phyloP scores from a whole-genome alignment of 2,797 vertebrate species.

The Microctenopoma steveboyesi region DNA sequence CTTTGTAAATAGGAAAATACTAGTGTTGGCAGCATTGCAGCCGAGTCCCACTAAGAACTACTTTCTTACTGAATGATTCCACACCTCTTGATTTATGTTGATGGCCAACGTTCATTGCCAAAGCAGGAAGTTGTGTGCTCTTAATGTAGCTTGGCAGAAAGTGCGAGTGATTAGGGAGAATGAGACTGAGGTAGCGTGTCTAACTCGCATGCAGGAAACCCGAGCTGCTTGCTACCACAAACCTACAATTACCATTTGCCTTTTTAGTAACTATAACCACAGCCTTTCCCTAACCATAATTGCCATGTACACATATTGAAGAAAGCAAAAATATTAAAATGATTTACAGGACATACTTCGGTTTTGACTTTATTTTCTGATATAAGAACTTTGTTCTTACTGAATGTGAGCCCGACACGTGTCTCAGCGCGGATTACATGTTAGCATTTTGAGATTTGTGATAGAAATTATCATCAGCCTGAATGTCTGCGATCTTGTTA shows the following conservation, averaged over 20 bases:
- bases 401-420: too few species aligned
- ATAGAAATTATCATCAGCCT: too few species aligned
- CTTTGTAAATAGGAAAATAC: not conserved
- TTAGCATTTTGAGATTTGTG: too few species aligned
- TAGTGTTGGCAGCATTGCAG: not conserved
- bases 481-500: too few species aligned
- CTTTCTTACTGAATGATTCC: not conserved
- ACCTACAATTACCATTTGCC: not conserved
- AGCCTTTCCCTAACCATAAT: not conserved
- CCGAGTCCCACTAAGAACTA: not conserved
- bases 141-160: not conserved
- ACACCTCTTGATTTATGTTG: not conserved
- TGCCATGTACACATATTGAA: not conserved
- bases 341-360: too few species aligned
- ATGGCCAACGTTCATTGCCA: not conserved
- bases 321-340: too few species aligned
- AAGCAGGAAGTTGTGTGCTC: not conserved
- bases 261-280: not conserved
- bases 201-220: not conserved
- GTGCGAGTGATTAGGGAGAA: too few species aligned
- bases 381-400: too few species aligned
- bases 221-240: not conserved
- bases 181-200: too few species aligned
- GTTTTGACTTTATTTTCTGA: too few species aligned
- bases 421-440: too few species aligned